Evolutionary conservation across 2,888 invertebrate species (phyloP).

Genomic region (Thereva nobilitata): DNA sequence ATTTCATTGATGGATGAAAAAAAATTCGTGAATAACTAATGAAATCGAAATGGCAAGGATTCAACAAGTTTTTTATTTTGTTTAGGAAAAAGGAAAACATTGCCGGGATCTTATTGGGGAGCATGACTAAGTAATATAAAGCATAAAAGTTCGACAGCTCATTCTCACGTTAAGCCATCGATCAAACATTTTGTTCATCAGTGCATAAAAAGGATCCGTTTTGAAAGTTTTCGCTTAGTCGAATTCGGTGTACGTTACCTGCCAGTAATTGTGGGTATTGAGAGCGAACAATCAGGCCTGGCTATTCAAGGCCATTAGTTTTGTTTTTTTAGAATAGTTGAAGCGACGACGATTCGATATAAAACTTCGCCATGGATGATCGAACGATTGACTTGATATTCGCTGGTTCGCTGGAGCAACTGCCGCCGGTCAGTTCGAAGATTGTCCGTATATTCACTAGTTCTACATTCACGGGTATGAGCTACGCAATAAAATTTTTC

Average conservation of each 20-base stretch:
- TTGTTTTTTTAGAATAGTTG: background rate
- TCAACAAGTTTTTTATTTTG: too few species aligned
- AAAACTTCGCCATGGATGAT: conserved; percentile 75
- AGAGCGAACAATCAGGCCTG: background rate
- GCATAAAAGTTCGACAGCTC: conserved; percentile 14
- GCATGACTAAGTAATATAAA: too few species aligned
- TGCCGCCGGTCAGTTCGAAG: conserved; percentile 96
- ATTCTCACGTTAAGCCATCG: conserved; percentile 24
- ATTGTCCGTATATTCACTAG: conserved; percentile 98
- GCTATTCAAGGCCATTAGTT: conserved; percentile 3
- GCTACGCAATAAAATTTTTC: background rate
- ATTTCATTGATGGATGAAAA: too few species aligned
- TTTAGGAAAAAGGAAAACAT: too few species aligned
- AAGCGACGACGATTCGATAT: background rate
- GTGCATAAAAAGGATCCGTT: conserved; percentile 26
- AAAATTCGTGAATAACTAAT: too few species aligned
- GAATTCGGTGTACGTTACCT: conserved; percentile 9
- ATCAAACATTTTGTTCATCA: conserved; percentile 25
- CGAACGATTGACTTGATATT: conserved; percentile 88
- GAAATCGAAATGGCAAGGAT: too few species aligned
- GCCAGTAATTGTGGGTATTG: conserved; percentile 3
- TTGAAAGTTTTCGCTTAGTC: conserved; percentile 15
- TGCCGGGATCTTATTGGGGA: too few species aligned
- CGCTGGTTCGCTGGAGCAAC: conserved; percentile 79
- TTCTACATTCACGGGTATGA: conserved; percentile 93